These are phyloP conservation scores for Gobiocypris rarus DNA, from an alignment of 2,113 vertebrate species.

Conservation along the genomic window DNA sequence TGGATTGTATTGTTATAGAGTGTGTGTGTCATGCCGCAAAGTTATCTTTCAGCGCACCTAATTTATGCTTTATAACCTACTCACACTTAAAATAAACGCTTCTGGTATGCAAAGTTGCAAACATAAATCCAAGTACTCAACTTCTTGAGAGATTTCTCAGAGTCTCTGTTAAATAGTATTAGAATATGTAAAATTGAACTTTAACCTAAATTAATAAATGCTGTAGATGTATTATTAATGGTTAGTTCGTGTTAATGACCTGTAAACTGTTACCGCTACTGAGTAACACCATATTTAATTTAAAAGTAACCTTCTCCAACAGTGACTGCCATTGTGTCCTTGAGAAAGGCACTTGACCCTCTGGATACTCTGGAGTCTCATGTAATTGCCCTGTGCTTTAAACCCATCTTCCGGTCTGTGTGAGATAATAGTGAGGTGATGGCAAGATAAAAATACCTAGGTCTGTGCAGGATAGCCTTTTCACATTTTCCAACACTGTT, in stretches of 20 bases:
- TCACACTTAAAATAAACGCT: not conserved
- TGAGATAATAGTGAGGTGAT: conserved; percentile 15
- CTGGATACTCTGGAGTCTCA: not conserved
- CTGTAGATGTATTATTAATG: not conserved
- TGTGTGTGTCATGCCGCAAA: not conserved
- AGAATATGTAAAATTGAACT: not conserved
- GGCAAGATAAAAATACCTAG: conserved; percentile 15
- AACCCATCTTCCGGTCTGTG: conserved; percentile 26
- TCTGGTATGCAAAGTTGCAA: not conserved
- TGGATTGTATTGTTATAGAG: too few species aligned
- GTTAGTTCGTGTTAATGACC: too few species aligned
- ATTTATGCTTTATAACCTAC: not conserved
- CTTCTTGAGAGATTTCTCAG: too few species aligned
- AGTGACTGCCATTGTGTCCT: conserved; percentile 4
- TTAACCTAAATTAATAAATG: not conserved
- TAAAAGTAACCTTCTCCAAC: not conserved
- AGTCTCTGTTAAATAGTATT: not conserved
- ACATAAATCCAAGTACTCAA: not conserved
- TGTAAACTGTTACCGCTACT: not conserved
- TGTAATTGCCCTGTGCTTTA: conserved; percentile 11
- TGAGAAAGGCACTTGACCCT: conserved; percentile 29
- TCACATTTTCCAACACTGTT: not conserved
- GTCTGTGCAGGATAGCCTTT: not conserved
- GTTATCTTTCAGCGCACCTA: not conserved
- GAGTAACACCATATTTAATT: not conserved